These are phyloP conservation scores for Pyrocoelia pectoralis DNA, from an alignment of 2,888 invertebrate genomes.

Conservation along the genomic window DNA sequence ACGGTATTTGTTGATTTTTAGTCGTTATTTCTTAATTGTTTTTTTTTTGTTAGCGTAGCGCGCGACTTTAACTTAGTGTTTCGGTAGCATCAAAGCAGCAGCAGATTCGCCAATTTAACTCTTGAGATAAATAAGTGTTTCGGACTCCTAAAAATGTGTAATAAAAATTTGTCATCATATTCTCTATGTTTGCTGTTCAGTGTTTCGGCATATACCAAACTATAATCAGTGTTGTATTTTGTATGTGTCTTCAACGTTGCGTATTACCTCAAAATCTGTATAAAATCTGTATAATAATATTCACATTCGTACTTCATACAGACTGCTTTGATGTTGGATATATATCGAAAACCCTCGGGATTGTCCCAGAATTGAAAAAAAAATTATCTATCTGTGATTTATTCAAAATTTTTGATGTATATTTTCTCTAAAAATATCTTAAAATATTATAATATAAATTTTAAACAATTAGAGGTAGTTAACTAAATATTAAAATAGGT, in stretches of 20 bases:
- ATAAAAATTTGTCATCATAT: conserved; percentile 41
- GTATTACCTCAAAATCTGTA: conserved; percentile 63
- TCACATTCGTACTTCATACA: conserved; percentile 42
- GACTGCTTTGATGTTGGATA: conserved; percentile 61
- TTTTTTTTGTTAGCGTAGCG: conserved; percentile 45
- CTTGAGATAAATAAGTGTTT: conserved; percentile 52
- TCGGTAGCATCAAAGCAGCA: conserved; percentile 48
- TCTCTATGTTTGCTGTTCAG: conserved; percentile 48
- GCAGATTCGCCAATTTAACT: not conserved
- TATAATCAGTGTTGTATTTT: conserved; percentile 57
- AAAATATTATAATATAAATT: conserved; percentile 61
- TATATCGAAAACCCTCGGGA: conserved; percentile 48
- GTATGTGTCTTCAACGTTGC: conserved; percentile 63
- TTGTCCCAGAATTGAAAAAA: conserved; percentile 55
- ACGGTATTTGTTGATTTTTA: conserved; percentile 60
- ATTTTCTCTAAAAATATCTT: conserved; percentile 67
- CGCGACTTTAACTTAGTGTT: conserved; percentile 46
- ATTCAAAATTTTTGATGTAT: conserved; percentile 68
- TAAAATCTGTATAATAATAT: conserved; percentile 49
- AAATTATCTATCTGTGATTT: conserved; percentile 68
- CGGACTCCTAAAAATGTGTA: conserved; percentile 47
- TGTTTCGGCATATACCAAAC: conserved; percentile 51
- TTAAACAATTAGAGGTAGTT: conserved; percentile 60
- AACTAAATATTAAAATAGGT: conserved; percentile 48
- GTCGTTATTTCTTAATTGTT: conserved; percentile 48